A percentile compares a stretch with the other conserved stretches of the same genome.
These are phyloP conservation scores for Torymus auratus DNA, from an alignment of 2,888 invertebrate genomes.

Conservation along the genomic window DNA sequence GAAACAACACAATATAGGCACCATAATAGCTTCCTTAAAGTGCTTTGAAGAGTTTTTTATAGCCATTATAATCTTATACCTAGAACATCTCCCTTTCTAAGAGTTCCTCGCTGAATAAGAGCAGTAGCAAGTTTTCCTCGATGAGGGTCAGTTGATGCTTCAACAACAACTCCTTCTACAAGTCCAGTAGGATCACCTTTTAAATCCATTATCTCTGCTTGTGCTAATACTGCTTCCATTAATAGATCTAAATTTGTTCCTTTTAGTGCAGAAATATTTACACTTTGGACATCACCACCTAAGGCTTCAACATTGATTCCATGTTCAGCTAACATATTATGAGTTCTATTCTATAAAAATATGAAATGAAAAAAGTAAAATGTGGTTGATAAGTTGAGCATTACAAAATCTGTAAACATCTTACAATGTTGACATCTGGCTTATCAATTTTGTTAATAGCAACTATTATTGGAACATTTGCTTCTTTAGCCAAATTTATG, in stretches of 20 bases:
- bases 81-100: slow-evolving; percentile 79
- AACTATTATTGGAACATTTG: slow-evolving; percentile 93
- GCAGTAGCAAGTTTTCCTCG: slow-evolving; percentile 82
- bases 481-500: slow-evolving; percentile 89
- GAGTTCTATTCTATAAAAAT: slow-evolving; percentile 82
- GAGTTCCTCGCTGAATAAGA: slow-evolving; percentile 81
- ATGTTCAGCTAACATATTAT: slow-evolving; percentile 85
- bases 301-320: slow-evolving; percentile 90
- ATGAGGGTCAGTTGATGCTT: slow-evolving; percentile 85
- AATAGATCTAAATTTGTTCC: slow-evolving; percentile 86
- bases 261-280: slow-evolving; percentile 94
- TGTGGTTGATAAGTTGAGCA: slow-evolving; percentile 4
- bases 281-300: slow-evolving; percentile 94
- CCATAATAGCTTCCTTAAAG: too few species aligned
- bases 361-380: slow-evolving; percentile 3
- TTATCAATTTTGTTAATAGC: slow-evolving; percentile 99
- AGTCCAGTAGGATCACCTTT: slow-evolving; percentile 89
- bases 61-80: slow-evolving; percentile 65
- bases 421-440: slow-evolving; percentile 90
- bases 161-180: slow-evolving; percentile 94
- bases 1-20: too few species aligned
- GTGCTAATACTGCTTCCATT: slow-evolving; percentile 88
- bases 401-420: not conserved
- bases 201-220: slow-evolving; percentile 92
- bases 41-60: too few species aligned